These are phyloP conservation scores for Bombyx mori DNA, from an alignment of 1,140 invertebrate species.

Conservation along the genomic window ASM3026992v2 NC_085119.1:7715001-7715500, in stretches of 20 bases:
- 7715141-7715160: constrained; percentile 9
- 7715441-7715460: no score
- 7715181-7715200: constrained; percentile 21
- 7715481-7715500: no score
- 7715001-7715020: no score
- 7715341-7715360: constrained; percentile 2
- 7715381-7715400: no score
- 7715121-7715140: constrained; percentile 7
- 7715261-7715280: constrained; percentile 16
- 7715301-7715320: constrained; percentile 7
- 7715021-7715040: no score
- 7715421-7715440: no score
- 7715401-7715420: no score
- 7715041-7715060: no score
- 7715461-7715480: no score
- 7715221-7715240: constrained; percentile 16
- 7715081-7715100: no score
- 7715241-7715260: constrained; percentile 12
- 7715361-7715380: neutral
- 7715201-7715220: constrained; percentile 18
- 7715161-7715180: constrained; percentile 19
- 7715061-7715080: no score
- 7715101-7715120: constrained; percentile 4
- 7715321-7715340: constrained; percentile 6
- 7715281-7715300: constrained; percentile 13